Base-by-base conservation (phyloP, 2,113 vertebrate genomes). In the Stercorarius parasiticus region DNA sequence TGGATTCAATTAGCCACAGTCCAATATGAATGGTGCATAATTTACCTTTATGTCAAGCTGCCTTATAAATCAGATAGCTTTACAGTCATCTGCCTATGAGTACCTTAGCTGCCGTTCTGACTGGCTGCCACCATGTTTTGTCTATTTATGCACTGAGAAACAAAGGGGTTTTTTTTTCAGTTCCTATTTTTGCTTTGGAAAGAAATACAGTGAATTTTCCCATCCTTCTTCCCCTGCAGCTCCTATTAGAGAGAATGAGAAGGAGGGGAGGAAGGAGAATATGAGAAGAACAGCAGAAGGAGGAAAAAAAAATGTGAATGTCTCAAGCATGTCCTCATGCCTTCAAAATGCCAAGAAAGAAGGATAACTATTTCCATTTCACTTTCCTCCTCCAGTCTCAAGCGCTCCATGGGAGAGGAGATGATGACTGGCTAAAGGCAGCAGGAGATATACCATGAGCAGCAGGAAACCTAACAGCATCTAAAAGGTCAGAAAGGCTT, bases 301-400 rank as follows among this genome's bases (percentile, higher is more conserved):
- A 47, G 20, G 9, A 23, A 25, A 78, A 86, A 89, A 77, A 43
- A 14, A 6, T 0, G 10, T 30, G 6, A 80, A 30, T 20, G 36
- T 43, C 49, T 94, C 29, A 49, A 88, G 82, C 27, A 83, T 61
- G 15, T 43, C 17, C 59, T 87, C 43, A 55, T 52, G 15, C 40
- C 52, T 86, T 86, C 52, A 80, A 76, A 62, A 56, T 61, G 59
- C 40, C 52, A 95, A 69, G 62, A 90, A 79, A 52, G 34, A 62
- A 84, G 30, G 36, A 56, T 86, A 91, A 90, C 26, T 88, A n/a
- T 79, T 95, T 91, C 70, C 56, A 95, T n/a, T 82, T 90, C 15
- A 65, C 29, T 93, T 64, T 34, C 30, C 38, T 90, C 42, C 32
- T 95, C 55, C 59, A 69, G 58, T 65, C 72, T 78, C 77, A 86